A percentile compares a stretch with the other conserved stretches of the same genome.
Evolutionary conservation across 2,797 vertebrate genomes (phyloP).

Genomic region (Bradypodion ventrale): DNA sequence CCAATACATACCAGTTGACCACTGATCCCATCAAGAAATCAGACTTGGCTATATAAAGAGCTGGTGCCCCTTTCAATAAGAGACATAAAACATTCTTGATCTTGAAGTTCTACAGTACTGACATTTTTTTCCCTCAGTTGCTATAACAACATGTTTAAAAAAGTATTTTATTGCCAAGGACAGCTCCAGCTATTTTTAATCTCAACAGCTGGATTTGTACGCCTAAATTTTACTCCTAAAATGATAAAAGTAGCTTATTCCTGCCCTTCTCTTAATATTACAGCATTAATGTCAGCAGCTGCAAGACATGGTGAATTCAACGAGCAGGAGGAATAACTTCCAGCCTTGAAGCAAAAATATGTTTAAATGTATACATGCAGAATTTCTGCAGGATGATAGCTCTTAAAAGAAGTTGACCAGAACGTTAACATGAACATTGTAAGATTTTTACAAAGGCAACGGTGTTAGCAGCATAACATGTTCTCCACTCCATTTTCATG

Average conservation of each 20-base stretch:
- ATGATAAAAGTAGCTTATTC: slow-evolving; percentile 63
- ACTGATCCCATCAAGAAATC: not conserved
- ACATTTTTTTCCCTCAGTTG: slow-evolving; percentile 67
- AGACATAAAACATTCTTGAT: slow-evolving; percentile 58
- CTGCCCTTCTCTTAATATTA: slow-evolving; percentile 59
- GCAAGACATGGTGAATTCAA: slow-evolving; percentile 34
- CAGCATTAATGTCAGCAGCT: slow-evolving; percentile 62
- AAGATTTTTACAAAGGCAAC: not conserved
- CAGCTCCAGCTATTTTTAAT: slow-evolving; percentile 81
- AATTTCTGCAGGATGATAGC: not conserved
- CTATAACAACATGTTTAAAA: slow-evolving; percentile 77
- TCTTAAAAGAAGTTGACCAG: not conserved
- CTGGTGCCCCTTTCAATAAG: slow-evolving; percentile 48
- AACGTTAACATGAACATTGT: not conserved
- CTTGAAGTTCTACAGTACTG: slow-evolving; percentile 70
- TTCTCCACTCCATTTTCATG: too few relatives aligned
- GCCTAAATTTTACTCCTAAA: slow-evolving; percentile 71
- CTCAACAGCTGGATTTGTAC: slow-evolving; percentile 79
- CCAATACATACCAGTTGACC: not conserved
- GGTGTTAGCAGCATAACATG: not conserved
- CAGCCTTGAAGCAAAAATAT: slow-evolving; percentile 13
- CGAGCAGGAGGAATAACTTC: slow-evolving; percentile 9
- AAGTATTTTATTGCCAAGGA: slow-evolving; percentile 72
- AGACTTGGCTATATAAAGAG: not conserved
- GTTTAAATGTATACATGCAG: not conserved